These are phyloP conservation scores for Aspidiotus destructor DNA, from an alignment of 2,888 invertebrate genomes.

Conservation along the genomic window DNA sequence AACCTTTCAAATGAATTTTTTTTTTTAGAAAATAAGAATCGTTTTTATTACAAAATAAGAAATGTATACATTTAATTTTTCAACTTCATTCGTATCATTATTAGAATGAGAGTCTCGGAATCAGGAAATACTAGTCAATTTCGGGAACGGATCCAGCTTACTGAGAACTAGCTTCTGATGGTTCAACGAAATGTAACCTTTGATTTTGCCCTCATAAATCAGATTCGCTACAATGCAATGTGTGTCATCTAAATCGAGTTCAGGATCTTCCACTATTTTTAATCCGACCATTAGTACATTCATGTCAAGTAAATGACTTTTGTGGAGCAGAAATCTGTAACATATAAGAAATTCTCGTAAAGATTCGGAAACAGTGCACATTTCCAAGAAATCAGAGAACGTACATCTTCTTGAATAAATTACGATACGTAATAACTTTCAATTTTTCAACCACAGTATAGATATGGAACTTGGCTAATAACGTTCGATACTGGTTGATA, in stretches of 20 bases:
- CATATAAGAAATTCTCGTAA: not conserved
- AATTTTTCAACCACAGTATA: constrained; percentile 94
- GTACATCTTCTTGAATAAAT: constrained; percentile 86
- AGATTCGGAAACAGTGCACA: not conserved
- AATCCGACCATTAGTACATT: constrained; percentile 72
- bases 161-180: constrained; percentile 96
- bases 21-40: not conserved
- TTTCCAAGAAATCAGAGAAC: constrained; percentile 37
- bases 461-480: constrained; percentile 94
- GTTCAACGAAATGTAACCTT: constrained; percentile 94
- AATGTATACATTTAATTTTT: not conserved
- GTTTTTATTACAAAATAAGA: not conserved
- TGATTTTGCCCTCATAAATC: constrained; percentile 92
- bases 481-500: constrained; percentile 75
- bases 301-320: constrained; percentile 81
- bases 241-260: constrained; percentile 87
- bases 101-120: not conserved
- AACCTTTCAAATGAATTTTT: not conserved
- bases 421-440: constrained; percentile 88
- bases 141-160: constrained; percentile 91
- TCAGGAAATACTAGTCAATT: constrained; percentile 35
- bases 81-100: not conserved
- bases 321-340: constrained; percentile 53
- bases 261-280: constrained; percentile 66
- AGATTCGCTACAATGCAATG: constrained; percentile 94